Percentiles rank a stretch among this genome's conserved stretches.
Conservation (phyloP, 2,888 invertebrate genomes). For the Erebia palarica region DNA sequence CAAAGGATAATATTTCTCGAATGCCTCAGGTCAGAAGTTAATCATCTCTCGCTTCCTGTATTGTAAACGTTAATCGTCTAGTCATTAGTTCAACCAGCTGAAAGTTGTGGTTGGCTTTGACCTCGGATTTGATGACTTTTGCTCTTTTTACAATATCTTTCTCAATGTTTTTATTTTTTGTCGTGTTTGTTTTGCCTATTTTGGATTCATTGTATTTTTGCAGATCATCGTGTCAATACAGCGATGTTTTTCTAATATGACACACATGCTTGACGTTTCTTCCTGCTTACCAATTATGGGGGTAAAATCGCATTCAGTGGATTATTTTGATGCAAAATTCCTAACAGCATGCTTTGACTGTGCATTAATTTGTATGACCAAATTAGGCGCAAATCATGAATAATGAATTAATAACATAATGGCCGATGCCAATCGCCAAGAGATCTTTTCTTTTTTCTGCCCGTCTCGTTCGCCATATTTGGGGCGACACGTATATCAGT, state of each 20-base stretch:
- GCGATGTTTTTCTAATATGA: not conserved
- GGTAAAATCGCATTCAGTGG: conserved; percentile 50
- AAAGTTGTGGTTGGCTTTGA: conserved; percentile 59
- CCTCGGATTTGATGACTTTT: conserved; percentile 44
- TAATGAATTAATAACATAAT: conserved; percentile 56
- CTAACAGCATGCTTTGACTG: conserved; percentile 54
- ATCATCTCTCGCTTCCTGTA: conserved; percentile 72
- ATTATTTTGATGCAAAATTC: conserved; percentile 56
- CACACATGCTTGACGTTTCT: conserved; percentile 43
- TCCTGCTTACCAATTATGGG: conserved; percentile 61
- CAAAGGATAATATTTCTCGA: conserved; percentile 52
- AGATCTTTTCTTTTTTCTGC: conserved; percentile 56
- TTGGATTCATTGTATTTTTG: not conserved
- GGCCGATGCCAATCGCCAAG: conserved; percentile 47
- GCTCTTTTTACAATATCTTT: conserved; percentile 4
- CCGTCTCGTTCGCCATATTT: conserved; percentile 57
- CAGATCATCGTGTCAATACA: not conserved
- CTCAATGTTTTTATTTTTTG: not conserved
- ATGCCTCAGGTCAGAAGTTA: conserved; percentile 65
- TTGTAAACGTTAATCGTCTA: conserved; percentile 64
- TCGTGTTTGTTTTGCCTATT: not conserved
- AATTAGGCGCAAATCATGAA: conserved; percentile 59
- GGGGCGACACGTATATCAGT: conserved; percentile 57
- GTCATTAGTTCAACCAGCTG: conserved; percentile 73
- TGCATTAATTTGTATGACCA: conserved; percentile 54